These are phyloP conservation scores for Brienomyrus brachyistius DNA, from an alignment of 2,113 vertebrate genomes.

Conservation along the genomic window DNA sequence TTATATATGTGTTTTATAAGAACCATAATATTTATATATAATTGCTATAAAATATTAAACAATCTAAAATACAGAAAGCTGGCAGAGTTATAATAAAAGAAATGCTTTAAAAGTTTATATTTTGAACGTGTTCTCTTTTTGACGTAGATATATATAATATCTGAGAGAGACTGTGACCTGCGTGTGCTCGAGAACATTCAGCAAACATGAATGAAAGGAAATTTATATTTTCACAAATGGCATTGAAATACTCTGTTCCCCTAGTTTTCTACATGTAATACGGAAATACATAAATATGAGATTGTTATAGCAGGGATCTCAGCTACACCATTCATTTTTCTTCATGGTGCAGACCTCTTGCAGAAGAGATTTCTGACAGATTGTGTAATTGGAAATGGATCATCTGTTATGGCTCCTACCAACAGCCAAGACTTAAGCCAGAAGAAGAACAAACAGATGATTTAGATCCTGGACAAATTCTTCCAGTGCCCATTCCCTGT, in stretches of 20 bases:
- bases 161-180: not conserved
- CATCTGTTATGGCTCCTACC: not conserved
- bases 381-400: not conserved
- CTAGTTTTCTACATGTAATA: not conserved
- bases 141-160: not conserved
- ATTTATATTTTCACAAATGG: not conserved
- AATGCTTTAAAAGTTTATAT: not conserved
- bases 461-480: not conserved
- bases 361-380: not conserved
- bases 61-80: not conserved
- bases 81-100: not conserved
- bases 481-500: not conserved
- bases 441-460: slow-evolving; percentile 17
- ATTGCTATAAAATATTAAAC: not conserved
- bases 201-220: not conserved
- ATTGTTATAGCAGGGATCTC: not conserved
- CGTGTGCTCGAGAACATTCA: not conserved
- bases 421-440: not conserved
- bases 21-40: not conserved
- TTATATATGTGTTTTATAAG: not conserved
- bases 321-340: not conserved
- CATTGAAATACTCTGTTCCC: not conserved
- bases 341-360: not conserved
- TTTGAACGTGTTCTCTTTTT: not conserved
- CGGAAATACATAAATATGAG: not conserved